Conservation (phyloP, 2,797 vertebrate genomes). For the Acrossocheilus wenchowensis region DNA sequence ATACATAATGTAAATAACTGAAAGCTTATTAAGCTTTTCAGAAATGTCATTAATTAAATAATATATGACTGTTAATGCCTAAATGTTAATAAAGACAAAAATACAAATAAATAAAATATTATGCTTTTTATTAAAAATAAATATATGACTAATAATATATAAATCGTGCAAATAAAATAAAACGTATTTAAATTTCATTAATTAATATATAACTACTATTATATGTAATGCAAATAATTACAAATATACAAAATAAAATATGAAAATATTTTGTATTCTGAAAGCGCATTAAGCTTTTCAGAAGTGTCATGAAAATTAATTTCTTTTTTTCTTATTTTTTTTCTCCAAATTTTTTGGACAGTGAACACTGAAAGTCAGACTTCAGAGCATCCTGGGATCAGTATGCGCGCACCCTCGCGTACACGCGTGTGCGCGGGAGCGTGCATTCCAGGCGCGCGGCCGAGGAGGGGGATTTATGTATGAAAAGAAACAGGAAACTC, state of each 20-base stretch:
- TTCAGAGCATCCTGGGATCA: background rate
- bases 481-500: conserved; percentile 61
- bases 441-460: conserved; percentile 10
- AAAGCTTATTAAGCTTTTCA: background rate
- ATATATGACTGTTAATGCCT: background rate
- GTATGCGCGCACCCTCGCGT: background rate
- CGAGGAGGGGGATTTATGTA: conserved; percentile 37
- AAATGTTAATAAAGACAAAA: background rate
- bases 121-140: background rate
- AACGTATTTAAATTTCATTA: background rate
- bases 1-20: no score
- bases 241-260: background rate
- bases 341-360: background rate
- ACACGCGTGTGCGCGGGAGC: background rate
- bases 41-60: background rate
- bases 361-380: background rate
- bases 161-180: background rate
- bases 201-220: background rate
- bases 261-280: background rate
- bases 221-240: background rate
- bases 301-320: background rate
- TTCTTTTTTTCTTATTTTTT: background rate
- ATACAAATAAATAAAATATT: no score
- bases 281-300: background rate
- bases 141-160: background rate